Evolutionary conservation across 2,797 vertebrate species (phyloP).

Genomic region (Parambassis ranga): DNA sequence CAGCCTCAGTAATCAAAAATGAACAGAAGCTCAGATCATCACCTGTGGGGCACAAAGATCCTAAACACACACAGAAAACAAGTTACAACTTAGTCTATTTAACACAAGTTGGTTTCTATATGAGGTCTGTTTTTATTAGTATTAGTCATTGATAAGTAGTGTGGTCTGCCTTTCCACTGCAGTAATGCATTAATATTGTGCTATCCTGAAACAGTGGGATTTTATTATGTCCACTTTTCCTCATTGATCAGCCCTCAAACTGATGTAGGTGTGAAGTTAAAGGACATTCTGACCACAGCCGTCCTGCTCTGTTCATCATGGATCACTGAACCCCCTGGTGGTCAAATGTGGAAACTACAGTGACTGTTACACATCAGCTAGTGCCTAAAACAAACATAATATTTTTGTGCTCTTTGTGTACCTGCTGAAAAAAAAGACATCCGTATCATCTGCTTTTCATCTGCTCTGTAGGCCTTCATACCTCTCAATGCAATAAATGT

Average conservation of each 20-base stretch:
- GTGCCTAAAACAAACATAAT: constrained; percentile 29
- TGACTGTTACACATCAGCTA: background rate
- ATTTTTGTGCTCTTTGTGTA: constrained; percentile 23
- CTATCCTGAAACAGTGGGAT: too few relatives aligned
- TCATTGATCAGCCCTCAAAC: background rate
- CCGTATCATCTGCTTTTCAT: constrained; percentile 8
- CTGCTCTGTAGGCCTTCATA: constrained; percentile 25
- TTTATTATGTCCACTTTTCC: background rate
- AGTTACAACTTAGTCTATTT: too few relatives aligned
- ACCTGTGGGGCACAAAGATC: too few relatives aligned
- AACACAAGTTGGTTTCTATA: too few relatives aligned
- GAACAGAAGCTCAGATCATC: too few relatives aligned
- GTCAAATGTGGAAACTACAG: constrained; percentile 49
- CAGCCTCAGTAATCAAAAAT: too few relatives aligned
- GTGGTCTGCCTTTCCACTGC: too few relatives aligned
- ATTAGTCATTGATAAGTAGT: too few relatives aligned
- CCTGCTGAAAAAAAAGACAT: constrained; percentile 17
- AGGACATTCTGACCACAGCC: background rate
- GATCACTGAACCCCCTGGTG: constrained; percentile 56
- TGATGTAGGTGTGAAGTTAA: background rate
- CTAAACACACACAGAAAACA: too few relatives aligned
- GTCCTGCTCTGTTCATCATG: constrained; percentile 6
- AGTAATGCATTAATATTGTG: too few relatives aligned
- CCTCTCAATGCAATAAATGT: constrained; percentile 65
- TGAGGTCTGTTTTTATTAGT: too few relatives aligned